Conservation (phyloP, 2,113 vertebrate species). For the Gambusia holbrooki region DNA sequence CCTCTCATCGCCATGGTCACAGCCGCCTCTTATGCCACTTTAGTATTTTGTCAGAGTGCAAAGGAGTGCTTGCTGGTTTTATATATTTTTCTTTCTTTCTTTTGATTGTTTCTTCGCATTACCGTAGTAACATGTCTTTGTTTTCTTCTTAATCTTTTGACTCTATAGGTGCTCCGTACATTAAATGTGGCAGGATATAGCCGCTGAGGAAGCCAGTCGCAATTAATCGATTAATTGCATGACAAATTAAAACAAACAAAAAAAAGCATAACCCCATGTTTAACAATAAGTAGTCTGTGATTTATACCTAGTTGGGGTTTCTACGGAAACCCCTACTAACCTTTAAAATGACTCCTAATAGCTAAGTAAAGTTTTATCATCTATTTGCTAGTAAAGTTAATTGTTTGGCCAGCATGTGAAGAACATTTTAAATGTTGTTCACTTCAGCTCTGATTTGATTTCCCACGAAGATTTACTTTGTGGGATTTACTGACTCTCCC, state of each 20-base stretch:
- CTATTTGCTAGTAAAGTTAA: not conserved
- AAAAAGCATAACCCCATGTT: too few relatives aligned
- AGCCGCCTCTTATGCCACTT: slow-evolving; percentile 31
- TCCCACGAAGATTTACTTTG: too few relatives aligned
- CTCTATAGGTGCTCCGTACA: not conserved
- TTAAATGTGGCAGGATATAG: slow-evolving; percentile 6
- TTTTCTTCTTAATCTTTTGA: slow-evolving; percentile 5
- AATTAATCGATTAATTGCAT: too few relatives aligned
- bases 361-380: slow-evolving; percentile 1
- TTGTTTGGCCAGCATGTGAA: not conserved
- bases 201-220: not conserved
- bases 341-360: not conserved
- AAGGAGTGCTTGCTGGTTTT: not conserved
- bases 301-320: too few relatives aligned
- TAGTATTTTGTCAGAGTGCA: slow-evolving; percentile 40
- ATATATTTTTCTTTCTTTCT: too few relatives aligned
- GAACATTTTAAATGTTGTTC: not conserved
- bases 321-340: not conserved
- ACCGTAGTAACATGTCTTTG: slow-evolving; percentile 5
- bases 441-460: not conserved
- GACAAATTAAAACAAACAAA: too few relatives aligned
- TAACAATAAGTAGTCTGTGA: too few relatives aligned
- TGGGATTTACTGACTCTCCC: too few relatives aligned
- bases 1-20: slow-evolving; percentile 33
- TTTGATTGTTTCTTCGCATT: not conserved